phyloP scores from a whole-genome alignment of 2,113 vertebrate species.

The Mobula hypostoma region DNA sequence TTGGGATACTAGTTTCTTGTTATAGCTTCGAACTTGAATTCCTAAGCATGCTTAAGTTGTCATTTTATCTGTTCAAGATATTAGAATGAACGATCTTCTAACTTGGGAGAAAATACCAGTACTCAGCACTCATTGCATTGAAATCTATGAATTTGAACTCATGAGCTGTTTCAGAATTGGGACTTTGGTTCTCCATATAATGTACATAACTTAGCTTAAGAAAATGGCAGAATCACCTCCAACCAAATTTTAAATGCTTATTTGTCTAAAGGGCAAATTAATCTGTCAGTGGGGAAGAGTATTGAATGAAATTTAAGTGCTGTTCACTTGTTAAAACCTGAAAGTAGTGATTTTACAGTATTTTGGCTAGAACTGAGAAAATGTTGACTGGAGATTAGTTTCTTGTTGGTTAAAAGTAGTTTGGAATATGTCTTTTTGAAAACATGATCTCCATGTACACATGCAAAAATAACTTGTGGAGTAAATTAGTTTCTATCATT shows the following conservation, averaged over 20 bases:
- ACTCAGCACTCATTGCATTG: background rate
- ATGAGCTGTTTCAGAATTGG: background rate
- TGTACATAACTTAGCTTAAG: background rate
- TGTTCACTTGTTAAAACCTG: background rate
- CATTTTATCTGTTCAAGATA: background rate
- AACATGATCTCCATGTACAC: background rate
- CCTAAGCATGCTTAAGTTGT: background rate
- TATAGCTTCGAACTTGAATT: background rate
- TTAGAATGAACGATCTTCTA: background rate
- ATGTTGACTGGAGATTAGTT: background rate
- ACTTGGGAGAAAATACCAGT: background rate
- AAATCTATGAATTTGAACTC: background rate
- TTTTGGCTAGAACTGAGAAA: background rate
- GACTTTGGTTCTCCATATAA: background rate
- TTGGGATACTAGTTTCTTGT: background rate
- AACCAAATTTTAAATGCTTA: background rate
- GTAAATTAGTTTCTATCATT: background rate
- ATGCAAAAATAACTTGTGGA: background rate
- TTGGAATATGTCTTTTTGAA: background rate
- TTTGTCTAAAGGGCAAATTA: background rate
- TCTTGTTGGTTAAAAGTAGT: background rate
- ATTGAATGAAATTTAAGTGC: background rate
- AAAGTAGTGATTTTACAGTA: background rate
- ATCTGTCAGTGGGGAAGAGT: background rate
- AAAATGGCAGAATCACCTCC: background rate